Base-by-base conservation (phyloP, 2,888 invertebrate species). In the Gryllus longicercus region DNA sequence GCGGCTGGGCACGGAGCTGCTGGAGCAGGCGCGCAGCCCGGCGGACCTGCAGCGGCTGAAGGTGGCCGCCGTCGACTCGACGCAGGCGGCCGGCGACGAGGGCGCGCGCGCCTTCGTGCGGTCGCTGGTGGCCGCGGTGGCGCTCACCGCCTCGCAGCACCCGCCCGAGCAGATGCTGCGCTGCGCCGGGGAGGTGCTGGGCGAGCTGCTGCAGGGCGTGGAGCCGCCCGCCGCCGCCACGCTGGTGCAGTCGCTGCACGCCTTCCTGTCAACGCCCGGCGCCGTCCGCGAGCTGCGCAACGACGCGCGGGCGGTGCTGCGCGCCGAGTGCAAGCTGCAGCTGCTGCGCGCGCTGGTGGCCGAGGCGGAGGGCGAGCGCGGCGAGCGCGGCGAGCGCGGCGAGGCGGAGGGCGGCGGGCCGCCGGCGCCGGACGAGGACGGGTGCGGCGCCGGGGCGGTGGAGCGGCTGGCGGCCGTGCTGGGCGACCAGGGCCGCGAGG, bases 391-490 rank as follows among this genome's bases (percentile, higher is more conserved):
- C n/a, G n/a, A n/a, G n/a, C n/a, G n/a, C n/a, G n/a, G n/a, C n/a
- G n/a, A n/a, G n/a, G n/a, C n/a, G n/a, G n/a, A n/a, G n/a, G n/a
- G n/a, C n/a, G n/a, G n/a, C n/a, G n/a, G n/a, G 12, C 51, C 12
- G 5, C 18, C 63, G 3, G 18, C 14, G 8, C 3, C 16, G 18
- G 92, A 93, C 86, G 79, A 78, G 16, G 81, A 82, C 76, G 88
- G 89, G 51, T 88, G 89, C 21, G 88, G 90, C 84, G 89, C 91
- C 82, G 90, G 91, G 21, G 88, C 93, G 0, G 88, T 92, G 79
- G 91, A 93, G 81, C 91, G 91, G 84, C 87, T 93, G 38, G 89
- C 90, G 25, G 89, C 91, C 83, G 90, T 93, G 80, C 87, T 93
- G 78, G 79, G 79, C 74, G 63, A 76, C 16, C 18, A 75, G 3